Evolutionary conservation across 1,140 invertebrate species (phyloP), one percentile per base, ranked within the genome.

Genomic region (Hestina assimilis): DNA sequence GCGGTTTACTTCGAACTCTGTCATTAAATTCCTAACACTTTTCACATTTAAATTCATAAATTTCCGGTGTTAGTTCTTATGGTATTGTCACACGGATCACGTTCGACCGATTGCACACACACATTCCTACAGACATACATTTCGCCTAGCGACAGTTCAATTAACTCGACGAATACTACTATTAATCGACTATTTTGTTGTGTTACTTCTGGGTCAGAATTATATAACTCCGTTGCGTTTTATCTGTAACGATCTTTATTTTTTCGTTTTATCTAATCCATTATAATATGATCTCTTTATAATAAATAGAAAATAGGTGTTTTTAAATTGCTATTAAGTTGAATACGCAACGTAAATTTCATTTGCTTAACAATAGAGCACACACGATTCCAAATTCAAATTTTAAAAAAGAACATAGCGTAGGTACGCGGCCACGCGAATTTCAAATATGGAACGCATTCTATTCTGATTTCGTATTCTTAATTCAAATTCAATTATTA

Each of bases 21-120:
- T 76, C 79, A 87, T 87, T 87, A 85, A 85, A 87, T 85, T 87
- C 82, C 72, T 83, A 75, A 83, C 84, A 87, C 80, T 84, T 75
- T 87, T 87, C 82, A 79, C 75, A 85, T 87, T 87, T 83, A 79
- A 83, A 87, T 87, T 87, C 84, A 87, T 87, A 87, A 85, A 87
- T 87, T 83, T 87, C 84, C 84, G 84, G 84, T 85, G 79, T 70
- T 75, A 79, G 74, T 73, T 58, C 69, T 60, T 68, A 77, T n/a
- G 67, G 54, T 62, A 75, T 83, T 81, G 72, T 54, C 43, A 79
- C 28, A 38, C 79, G 11, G 9, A 33, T 64, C 82, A 87, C 84
- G 84, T 75, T 68, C 73, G 77, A 76, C 72, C 75, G 79, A 81
- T 81, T 76, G 79, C 76, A 72, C 74, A 72, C 69, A 69, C 59